Evolutionary conservation across 92 coral and sea anemone genomes (phyloP).

Genomic region (Montipora capitata): DNA sequence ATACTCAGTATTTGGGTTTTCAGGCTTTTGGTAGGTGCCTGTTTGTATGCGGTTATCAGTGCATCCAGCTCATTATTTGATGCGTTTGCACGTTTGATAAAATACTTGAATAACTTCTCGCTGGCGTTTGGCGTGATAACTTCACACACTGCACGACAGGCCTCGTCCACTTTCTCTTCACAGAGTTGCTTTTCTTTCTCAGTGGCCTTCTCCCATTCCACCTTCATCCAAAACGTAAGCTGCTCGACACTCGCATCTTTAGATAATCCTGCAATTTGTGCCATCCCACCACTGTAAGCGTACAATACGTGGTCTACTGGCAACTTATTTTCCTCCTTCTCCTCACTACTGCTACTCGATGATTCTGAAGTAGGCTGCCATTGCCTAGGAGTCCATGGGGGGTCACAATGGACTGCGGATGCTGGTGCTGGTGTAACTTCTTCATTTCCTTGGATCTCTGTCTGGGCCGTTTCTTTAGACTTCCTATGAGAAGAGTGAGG

Average conservation of each 20-base stretch:
- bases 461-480: constrained; percentile 31
- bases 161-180: neutral
- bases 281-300: neutral
- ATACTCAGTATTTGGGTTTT: neutral
- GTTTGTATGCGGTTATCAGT: constrained; percentile 3
- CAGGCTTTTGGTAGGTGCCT: neutral
- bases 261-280: neutral
- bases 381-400: no score
- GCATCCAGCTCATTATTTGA: constrained; percentile 24
- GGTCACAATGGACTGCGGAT: no score
- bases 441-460: constrained; percentile 13
- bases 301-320: neutral
- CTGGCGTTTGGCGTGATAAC: constrained; percentile 18
- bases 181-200: neutral
- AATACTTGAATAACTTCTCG: constrained; percentile 19
- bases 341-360: neutral
- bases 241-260: neutral
- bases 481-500: no score
- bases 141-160: neutral
- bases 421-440: constrained; percentile 23
- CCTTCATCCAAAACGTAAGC: constrained; percentile 1
- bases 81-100: constrained; percentile 7
- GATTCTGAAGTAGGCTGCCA: neutral
- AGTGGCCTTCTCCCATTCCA: neutral
- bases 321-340: neutral